These are phyloP conservation scores for Cyprinus carpio DNA, from an alignment of 2,113 vertebrate genomes.

Conservation along the genomic window DNA sequence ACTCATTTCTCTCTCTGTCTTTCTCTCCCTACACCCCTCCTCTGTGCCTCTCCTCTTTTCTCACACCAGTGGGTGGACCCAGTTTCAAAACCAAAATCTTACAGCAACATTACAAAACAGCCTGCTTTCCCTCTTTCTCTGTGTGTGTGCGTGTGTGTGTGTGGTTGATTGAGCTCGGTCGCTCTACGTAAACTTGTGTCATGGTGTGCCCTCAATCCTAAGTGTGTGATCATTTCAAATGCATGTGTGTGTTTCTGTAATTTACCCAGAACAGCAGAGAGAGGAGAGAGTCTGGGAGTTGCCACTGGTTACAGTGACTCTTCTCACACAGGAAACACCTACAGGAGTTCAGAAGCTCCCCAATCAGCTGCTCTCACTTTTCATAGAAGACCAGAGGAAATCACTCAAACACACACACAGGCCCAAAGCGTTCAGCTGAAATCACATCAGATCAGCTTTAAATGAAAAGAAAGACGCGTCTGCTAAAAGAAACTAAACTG, in stretches of 20 bases:
- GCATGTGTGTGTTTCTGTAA: not conserved
- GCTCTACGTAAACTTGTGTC: not conserved
- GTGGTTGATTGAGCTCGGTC: not conserved
- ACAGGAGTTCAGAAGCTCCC: constrained; percentile 56
- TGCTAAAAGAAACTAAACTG: not conserved
- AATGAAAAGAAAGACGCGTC: not conserved
- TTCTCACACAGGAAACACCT: constrained; percentile 73
- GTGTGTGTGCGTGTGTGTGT: not conserved
- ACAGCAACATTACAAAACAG: constrained; percentile 76
- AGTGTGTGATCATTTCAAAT: constrained; percentile 2
- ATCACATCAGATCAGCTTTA: not conserved
- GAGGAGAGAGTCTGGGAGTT: constrained; percentile 58
- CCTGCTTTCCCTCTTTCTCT: constrained; percentile 17
- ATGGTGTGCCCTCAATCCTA: not conserved
- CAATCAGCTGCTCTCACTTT: constrained; percentile 54
- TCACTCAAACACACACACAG: not conserved
- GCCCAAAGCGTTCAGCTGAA: not conserved
- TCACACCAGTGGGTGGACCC: constrained; percentile 78
- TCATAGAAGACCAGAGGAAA: not conserved
- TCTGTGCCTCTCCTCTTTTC: constrained; percentile 51
- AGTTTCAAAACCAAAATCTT: constrained; percentile 76
- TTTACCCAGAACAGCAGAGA: not conserved
- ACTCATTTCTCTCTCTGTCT: constrained; percentile 76
- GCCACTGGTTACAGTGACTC: constrained; percentile 70
- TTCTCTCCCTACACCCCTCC: constrained; percentile 63